Conservation (phyloP, 64 coral and sea anemone species). For the Montipora capricornis region DNA sequence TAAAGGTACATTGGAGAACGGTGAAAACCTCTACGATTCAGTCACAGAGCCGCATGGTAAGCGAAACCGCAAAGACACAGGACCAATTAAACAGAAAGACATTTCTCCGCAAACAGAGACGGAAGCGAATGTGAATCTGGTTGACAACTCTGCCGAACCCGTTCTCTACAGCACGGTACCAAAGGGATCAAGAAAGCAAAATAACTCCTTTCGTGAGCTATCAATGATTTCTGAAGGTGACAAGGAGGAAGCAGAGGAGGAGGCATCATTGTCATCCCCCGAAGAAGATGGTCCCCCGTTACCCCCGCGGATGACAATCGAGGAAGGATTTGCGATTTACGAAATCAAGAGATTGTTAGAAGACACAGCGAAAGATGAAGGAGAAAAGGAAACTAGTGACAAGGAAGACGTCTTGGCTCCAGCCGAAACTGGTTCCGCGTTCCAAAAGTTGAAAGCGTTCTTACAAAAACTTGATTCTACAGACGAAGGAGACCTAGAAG, state of each 20-base stretch:
- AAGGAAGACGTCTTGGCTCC: neutral
- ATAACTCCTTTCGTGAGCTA: neutral
- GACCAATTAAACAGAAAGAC: neutral
- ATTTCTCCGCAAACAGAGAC: neutral
- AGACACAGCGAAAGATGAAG: neutral
- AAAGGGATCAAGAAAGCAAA: slow-evolving; percentile 12
- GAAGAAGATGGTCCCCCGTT: neutral
- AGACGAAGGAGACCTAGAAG: neutral
- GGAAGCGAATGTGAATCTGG: neutral
- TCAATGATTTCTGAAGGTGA: slow-evolving; percentile 24
- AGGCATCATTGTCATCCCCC: neutral
- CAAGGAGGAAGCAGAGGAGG: neutral
- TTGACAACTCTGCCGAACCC: too few species aligned
- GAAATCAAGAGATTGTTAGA: slow-evolving; percentile 48
- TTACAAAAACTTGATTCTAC: slow-evolving; percentile 25
- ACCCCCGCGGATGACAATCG: neutral
- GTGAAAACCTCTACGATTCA: neutral
- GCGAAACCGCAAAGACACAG: neutral
- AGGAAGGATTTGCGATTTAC: neutral
- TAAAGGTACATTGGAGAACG: neutral
- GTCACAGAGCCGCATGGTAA: neutral
- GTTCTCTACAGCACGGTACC: neutral
- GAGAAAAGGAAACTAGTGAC: neutral
- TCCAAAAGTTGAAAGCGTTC: slow-evolving; percentile 15
- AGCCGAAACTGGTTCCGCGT: neutral